phyloP scores from a whole-genome alignment of 2,888 invertebrate genomes.

The Melikaiella ostensackeni region DNA sequence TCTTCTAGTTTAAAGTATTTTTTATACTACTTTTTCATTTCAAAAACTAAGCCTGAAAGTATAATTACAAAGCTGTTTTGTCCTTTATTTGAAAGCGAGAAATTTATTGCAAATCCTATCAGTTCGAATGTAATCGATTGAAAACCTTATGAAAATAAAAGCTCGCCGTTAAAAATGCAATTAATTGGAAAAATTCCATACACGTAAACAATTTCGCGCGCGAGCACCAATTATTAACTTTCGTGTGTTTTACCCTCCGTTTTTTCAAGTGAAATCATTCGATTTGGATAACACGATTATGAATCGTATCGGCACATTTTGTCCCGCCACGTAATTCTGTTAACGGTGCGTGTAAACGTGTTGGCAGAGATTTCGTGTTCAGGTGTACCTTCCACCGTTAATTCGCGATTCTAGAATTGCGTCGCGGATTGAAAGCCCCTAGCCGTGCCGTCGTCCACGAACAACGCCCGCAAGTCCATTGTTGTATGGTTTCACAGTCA shows the following conservation, averaged over 20 bases:
- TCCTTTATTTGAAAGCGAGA: no score
- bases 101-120: no score
- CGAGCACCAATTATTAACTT: background rate
- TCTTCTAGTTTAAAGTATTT: no score
- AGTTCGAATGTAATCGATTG: background rate
- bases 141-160: background rate
- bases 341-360: background rate
- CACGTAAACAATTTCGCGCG: background rate
- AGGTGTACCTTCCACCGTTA: slow-evolving; percentile 1
- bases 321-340: slow-evolving; percentile 1
- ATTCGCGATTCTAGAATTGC: slow-evolving; percentile 1
- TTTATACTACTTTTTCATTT: no score
- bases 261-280: slow-evolving; percentile 15
- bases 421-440: slow-evolving; percentile 26
- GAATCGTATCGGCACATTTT: background rate
- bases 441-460: background rate
- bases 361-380: slow-evolving; percentile 8
- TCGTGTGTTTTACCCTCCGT: background rate
- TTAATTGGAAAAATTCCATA: background rate
- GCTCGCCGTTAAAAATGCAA: background rate
- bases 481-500: slow-evolving; percentile 31
- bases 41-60: no score
- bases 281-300: slow-evolving; percentile 5
- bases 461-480: slow-evolving; percentile 27
- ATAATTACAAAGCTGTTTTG: no score